Conservation (phyloP, 2,888 invertebrate genomes). For the Meta bourneti region DNA sequence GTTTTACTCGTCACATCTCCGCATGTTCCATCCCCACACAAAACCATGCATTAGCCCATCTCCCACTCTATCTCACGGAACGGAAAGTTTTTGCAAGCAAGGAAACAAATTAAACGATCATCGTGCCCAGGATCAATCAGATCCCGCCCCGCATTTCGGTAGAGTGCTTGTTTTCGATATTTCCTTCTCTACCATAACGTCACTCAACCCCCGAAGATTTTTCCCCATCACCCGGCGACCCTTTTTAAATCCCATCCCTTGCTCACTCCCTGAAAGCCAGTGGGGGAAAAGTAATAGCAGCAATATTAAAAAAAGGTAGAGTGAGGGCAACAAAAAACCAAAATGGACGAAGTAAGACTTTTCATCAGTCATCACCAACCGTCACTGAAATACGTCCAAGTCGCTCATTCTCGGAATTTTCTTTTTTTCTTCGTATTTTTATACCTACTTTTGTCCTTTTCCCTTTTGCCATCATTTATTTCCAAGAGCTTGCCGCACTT, state of each 20-base stretch:
- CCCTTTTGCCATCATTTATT: slow-evolving; percentile 53
- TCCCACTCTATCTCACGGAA: neutral
- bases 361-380: slow-evolving; percentile 68
- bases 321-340: slow-evolving; percentile 20
- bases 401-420: slow-evolving; percentile 58
- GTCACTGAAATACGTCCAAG: slow-evolving; percentile 67
- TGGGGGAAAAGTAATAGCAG: slow-evolving; percentile 18
- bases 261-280: slow-evolving; percentile 23
- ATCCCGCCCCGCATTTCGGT: slow-evolving; percentile 16
- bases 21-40: neutral
- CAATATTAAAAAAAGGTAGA: slow-evolving; percentile 42
- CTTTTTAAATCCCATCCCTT: slow-evolving; percentile 40
- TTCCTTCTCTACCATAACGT: slow-evolving; percentile 50
- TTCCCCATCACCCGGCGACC: slow-evolving; percentile 26
- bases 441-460: slow-evolving; percentile 33
- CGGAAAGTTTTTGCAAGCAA: too few relatives aligned
- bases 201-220: slow-evolving; percentile 20
- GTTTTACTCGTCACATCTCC: too few relatives aligned
- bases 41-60: neutral
- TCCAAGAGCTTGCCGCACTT: slow-evolving; percentile 46
- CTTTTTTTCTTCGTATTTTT: slow-evolving; percentile 22
- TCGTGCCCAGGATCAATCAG: slow-evolving; percentile 20
- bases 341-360: slow-evolving; percentile 53
- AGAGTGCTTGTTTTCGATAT: slow-evolving; percentile 48
- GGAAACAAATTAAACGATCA: slow-evolving; percentile 22